Conservation (phyloP, 64 coral and sea anemone species). For the Cladopsammia gracilis region DNA sequence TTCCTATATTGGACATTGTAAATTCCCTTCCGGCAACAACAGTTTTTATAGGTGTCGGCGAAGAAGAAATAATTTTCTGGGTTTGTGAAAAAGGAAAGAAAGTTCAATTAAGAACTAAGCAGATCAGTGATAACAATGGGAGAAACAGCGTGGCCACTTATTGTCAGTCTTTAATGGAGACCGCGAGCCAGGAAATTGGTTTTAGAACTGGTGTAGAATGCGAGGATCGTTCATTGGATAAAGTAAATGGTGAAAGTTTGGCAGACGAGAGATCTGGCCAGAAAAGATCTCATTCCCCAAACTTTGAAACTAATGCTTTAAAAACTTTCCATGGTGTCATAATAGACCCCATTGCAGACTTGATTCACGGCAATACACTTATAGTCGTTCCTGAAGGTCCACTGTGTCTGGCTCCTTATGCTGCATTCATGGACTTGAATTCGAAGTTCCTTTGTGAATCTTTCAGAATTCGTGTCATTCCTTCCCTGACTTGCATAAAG, state of each 20-base stretch:
- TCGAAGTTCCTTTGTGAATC: neutral
- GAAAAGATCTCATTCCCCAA: neutral
- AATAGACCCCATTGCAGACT: neutral
- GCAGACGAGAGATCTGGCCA: neutral
- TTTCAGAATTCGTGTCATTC: slow-evolving; percentile 7
- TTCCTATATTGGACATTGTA: too few species aligned
- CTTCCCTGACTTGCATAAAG: too few species aligned
- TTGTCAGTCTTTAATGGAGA: neutral
- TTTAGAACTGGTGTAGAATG: too few species aligned
- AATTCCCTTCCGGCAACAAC: neutral
- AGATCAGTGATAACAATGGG: neutral
- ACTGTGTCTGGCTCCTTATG: too few species aligned
- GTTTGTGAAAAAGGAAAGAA: neutral
- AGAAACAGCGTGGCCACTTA: neutral
- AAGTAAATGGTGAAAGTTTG: too few species aligned
- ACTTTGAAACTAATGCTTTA: neutral
- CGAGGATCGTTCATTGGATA: too few species aligned
- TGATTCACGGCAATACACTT: neutral
- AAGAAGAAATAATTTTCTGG: too few species aligned
- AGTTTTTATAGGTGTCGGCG: neutral
- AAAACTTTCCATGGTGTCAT: neutral
- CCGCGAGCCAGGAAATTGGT: neutral
- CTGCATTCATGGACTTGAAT: neutral
- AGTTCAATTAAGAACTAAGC: neutral
- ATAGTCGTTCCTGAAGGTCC: slow-evolving; percentile 10